phyloP scores from a whole-genome alignment of 2,113 vertebrate genomes.

The Ameiurus melas region DNA sequence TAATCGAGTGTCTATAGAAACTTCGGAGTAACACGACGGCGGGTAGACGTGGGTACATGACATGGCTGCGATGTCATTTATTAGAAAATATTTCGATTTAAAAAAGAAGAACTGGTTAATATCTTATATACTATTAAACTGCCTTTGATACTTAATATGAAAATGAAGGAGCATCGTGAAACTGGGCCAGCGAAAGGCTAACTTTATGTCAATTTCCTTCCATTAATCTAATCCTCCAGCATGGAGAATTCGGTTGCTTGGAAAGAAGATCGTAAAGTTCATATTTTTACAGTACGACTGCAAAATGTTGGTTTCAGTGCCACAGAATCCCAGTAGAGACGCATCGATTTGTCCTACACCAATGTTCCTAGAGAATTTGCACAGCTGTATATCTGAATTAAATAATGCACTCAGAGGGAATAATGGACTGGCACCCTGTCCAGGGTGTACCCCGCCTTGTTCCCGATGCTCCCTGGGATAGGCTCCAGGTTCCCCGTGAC shows the following conservation, averaged over 20 bases:
- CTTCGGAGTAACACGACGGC: background rate
- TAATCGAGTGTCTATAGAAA: background rate
- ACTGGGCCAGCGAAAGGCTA: background rate
- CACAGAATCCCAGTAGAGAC: background rate
- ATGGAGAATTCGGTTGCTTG: background rate
- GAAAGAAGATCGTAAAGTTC: background rate
- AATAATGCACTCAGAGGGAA: background rate
- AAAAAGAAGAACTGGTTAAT: too few species aligned
- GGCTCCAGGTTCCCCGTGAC: too few species aligned
- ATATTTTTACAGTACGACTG: background rate
- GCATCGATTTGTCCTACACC: background rate
- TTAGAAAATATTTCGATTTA: too few species aligned
- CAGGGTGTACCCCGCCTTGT: too few species aligned
- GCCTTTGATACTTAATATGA: background rate
- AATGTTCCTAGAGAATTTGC: background rate
- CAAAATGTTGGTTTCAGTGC: background rate
- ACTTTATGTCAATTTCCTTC: background rate
- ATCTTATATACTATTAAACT: too few species aligned
- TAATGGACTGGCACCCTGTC: too few species aligned
- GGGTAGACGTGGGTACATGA: too few species aligned
- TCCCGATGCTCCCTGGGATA: too few species aligned
- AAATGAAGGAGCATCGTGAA: background rate
- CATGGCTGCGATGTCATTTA: background rate
- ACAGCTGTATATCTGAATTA: background rate
- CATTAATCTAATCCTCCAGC: background rate